These are phyloP conservation scores for Druceiella hillmani DNA, from an alignment of 2,888 invertebrate genomes.

Conservation along the genomic window DNA sequence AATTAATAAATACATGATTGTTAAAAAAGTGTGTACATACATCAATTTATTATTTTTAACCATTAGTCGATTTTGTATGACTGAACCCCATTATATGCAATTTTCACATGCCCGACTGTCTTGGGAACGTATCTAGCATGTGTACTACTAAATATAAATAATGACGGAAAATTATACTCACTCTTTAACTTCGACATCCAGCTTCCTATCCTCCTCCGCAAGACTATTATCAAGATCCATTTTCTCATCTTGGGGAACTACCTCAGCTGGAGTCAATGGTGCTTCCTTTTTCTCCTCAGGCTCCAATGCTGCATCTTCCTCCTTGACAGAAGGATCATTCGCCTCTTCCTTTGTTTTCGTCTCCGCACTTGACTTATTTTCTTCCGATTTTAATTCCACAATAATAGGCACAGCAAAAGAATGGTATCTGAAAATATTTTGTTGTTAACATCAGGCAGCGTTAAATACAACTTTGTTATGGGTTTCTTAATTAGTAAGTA, in stretches of 20 bases:
- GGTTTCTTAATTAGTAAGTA: too few species aligned
- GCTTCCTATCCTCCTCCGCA: slow-evolving; percentile 29
- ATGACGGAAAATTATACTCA: slow-evolving; percentile 16
- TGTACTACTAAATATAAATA: too few species aligned
- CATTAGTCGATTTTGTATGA: too few species aligned
- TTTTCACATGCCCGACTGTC: too few species aligned
- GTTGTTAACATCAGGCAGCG: too few species aligned
- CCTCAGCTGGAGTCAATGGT: slow-evolving; percentile 30
- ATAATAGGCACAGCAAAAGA: slow-evolving; percentile 51
- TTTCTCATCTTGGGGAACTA: slow-evolving; percentile 41
- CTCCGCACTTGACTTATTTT: slow-evolving; percentile 26
- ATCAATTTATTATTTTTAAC: too few species aligned
- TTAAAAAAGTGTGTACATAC: too few species aligned
- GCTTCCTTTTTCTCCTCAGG: slow-evolving; percentile 9
- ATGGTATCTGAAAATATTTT: slow-evolving; percentile 42
- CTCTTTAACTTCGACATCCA: slow-evolving; percentile 8
- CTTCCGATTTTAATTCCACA: slow-evolving; percentile 28
- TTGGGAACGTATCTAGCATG: too few species aligned
- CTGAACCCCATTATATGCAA: too few species aligned
- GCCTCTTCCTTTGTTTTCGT: slow-evolving; percentile 25
- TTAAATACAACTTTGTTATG: too few species aligned
- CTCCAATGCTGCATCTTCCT: slow-evolving; percentile 13
- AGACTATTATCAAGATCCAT: slow-evolving; percentile 33
- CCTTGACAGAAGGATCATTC: too few species aligned
- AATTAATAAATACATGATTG: too few species aligned